Evolutionary conservation across 53 echinoderm and acorn worm genomes (phyloP).

Genomic region (Holothuria scabra): DNA sequence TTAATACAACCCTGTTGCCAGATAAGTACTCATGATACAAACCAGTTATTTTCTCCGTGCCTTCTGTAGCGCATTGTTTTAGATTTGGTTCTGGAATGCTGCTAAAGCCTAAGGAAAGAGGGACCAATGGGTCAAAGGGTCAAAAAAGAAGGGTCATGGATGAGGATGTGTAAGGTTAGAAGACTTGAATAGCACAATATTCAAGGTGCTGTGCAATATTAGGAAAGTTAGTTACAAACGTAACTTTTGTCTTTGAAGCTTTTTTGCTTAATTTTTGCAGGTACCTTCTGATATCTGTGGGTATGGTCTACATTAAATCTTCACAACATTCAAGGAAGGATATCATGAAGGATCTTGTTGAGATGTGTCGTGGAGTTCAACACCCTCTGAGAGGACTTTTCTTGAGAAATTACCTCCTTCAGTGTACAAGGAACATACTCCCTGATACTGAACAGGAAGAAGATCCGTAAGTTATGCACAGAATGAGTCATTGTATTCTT

Average conservation of each 20-base stretch:
- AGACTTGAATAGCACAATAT: too few relatives aligned
- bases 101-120: too few relatives aligned
- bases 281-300: constrained; percentile 91
- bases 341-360: constrained; percentile 97
- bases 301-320: constrained; percentile 97
- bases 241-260: not conserved
- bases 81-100: too few relatives aligned
- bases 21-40: too few relatives aligned
- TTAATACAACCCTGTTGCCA: too few relatives aligned
- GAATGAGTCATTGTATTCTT: not conserved
- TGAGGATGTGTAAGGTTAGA: too few relatives aligned
- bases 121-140: too few relatives aligned
- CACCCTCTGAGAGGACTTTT: constrained; percentile 92
- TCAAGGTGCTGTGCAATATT: not conserved
- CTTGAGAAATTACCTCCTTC: constrained; percentile 92
- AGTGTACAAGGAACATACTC: constrained; percentile 92
- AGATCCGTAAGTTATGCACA: constrained; percentile 10
- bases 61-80: too few relatives aligned
- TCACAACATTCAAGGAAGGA: constrained; percentile 89
- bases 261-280: constrained; percentile 47
- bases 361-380: constrained; percentile 99
- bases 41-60: too few relatives aligned
- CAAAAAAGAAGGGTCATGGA: too few relatives aligned
- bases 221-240: not conserved
- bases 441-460: constrained; percentile 83